These are phyloP conservation scores for Protobothrops flavoviridis DNA, from an alignment of 2,113 vertebrate species.

Conservation along the genomic window DNA sequence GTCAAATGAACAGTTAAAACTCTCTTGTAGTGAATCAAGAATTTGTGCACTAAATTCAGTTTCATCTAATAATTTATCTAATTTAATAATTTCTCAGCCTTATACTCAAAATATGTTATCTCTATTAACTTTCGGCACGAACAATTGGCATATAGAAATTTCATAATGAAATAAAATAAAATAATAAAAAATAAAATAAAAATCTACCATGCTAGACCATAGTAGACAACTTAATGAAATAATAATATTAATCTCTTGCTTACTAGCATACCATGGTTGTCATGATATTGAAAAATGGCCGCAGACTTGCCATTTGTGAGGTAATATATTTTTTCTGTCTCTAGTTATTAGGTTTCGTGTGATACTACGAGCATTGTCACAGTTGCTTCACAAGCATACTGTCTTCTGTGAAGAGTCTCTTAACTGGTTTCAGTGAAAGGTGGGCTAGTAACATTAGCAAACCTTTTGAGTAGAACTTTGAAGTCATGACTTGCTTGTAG, in stretches of 20 bases:
- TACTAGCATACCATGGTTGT: background rate
- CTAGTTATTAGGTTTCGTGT: background rate
- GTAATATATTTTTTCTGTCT: background rate
- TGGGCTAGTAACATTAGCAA: background rate
- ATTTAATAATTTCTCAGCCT: background rate
- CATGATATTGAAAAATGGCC: background rate
- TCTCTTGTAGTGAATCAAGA: background rate
- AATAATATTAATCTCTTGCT: background rate
- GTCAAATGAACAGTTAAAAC: background rate
- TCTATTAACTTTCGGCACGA: background rate
- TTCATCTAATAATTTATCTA: background rate
- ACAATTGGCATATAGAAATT: background rate
- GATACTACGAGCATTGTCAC: background rate
- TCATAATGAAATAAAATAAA: background rate
- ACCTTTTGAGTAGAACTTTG: background rate
- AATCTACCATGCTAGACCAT: background rate
- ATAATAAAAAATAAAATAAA: background rate
- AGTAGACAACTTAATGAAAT: background rate
- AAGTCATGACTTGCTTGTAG: background rate
- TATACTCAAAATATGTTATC: background rate
- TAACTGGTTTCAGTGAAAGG: background rate
- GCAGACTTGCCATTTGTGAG: background rate
- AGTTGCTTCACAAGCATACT: background rate
- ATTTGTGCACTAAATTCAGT: background rate
- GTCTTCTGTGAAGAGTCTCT: background rate